Evolutionary conservation across 2,113 vertebrate genomes (phyloP).

Genomic region (Bubo bubo): DNA sequence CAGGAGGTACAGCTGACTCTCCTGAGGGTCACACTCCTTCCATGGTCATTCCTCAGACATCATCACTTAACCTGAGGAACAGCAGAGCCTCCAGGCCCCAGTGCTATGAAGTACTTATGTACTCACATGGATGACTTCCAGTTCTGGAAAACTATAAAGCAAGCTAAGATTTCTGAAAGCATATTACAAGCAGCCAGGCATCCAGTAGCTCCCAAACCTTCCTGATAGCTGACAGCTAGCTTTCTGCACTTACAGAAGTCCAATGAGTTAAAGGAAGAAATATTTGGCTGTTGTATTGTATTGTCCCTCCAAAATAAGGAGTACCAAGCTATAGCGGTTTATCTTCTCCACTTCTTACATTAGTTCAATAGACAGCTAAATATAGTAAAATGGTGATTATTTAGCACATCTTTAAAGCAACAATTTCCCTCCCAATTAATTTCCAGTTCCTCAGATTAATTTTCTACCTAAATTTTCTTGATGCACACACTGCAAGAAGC

Average conservation of each 20-base stretch:
- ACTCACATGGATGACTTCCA: rapidly evolving
- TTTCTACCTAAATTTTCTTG: constrained; percentile 30
- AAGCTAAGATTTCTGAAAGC: not conserved
- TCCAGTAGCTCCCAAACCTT: not conserved
- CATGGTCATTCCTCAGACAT: not conserved
- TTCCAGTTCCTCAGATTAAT: constrained; percentile 50
- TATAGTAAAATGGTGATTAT: constrained; percentile 47
- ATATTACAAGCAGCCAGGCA: not conserved
- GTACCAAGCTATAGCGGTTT: not conserved
- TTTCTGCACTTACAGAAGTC: not conserved
- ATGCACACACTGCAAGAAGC: not conserved
- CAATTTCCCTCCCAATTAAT: constrained; percentile 59
- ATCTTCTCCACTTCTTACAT: not conserved
- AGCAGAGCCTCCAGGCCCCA: not conserved
- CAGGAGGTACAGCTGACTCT: not conserved
- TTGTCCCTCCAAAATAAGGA: not conserved
- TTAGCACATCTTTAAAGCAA: constrained; percentile 40
- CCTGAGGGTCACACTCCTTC: not conserved
- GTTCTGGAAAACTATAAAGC: not conserved
- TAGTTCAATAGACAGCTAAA: not conserved
- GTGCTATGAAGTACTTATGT: rapidly evolving
- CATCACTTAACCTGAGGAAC: not conserved
- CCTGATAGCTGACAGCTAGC: not conserved
- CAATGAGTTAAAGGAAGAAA: not conserved
- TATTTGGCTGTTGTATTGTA: not conserved